These are phyloP conservation scores for Copidosoma aretas DNA, from an alignment of 2,888 invertebrate genomes.

Conservation along the genomic window DNA sequence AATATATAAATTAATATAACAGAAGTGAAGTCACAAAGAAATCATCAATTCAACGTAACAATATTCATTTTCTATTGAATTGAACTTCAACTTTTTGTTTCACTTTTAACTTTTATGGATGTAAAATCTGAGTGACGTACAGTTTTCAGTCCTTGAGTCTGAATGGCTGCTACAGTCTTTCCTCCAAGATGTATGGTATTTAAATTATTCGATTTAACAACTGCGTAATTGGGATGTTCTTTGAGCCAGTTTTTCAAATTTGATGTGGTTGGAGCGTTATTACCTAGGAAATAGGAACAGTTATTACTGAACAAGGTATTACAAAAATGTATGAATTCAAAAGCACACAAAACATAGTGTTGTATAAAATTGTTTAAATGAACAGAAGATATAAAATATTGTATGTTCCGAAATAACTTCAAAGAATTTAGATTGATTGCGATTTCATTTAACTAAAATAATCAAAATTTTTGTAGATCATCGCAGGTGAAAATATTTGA, in stretches of 20 bases:
- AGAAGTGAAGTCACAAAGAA: neutral
- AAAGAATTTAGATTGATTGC: no score
- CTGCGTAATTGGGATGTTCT: constrained; percentile 87
- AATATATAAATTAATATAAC: constrained; percentile 17
- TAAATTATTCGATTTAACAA: constrained; percentile 69
- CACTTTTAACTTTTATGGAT: constrained; percentile 1
- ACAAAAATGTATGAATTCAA: no score
- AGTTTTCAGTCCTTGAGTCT: constrained; percentile 44
- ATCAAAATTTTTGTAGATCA: no score
- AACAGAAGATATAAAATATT: no score
- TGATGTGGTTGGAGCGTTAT: constrained; percentile 82
- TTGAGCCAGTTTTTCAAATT: constrained; percentile 84
- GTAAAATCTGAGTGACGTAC: constrained; percentile 36
- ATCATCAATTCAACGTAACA: no score
- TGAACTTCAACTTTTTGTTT: constrained; percentile 34
- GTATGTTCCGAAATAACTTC: no score
- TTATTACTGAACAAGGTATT: no score
- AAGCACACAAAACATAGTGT: no score
- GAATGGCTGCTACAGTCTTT: constrained; percentile 53
- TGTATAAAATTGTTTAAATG: no score
- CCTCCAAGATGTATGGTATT: constrained; percentile 52
- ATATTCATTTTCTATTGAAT: no score
- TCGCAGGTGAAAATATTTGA: no score
- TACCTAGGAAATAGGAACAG: constrained; percentile 67
- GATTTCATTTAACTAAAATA: no score